Evolutionary conservation across 2,888 invertebrate species (phyloP), one percentile per base, ranked within the genome.

Genomic region (Luperina nickerlii): DNA sequence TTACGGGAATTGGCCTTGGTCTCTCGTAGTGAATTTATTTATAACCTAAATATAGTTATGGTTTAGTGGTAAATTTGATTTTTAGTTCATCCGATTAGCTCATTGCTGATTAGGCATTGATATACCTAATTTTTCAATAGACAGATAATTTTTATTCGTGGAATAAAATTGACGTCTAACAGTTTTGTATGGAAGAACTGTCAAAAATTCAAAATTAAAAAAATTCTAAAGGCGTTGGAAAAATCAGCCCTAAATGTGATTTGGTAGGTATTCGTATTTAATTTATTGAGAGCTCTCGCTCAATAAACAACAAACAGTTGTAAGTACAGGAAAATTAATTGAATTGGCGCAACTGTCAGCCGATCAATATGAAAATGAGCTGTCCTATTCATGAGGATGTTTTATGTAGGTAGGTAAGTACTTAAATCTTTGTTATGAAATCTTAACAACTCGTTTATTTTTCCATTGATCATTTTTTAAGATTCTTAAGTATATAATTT

Each of bases 381-480:
- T 62, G 32, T 24, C 24, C 7, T n/a, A 42, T 9, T 1, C 32
- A 45, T 42, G 42, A 54, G 45, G n/a, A 66, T n/a, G 42, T 15
- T 54, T 13, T 15, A 51, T 32, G 62, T 57, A 24, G 9, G 24
- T 24, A 57, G 24, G 20, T 54, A 20, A 0, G 2, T 38, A 9
- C 7, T 6, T 15, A 27, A 48, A 38, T n/a, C n/a, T 62, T 48
- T n/a, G 62, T 18, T 32, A 76, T 48, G 13, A 38, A 77, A 77
- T 48, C 6, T 60, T 15, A n/a, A 42, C 20, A 74, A 75, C 60
- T 62, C 20, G 63, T 51, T 51, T 38, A 51, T 67, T 75, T 77
- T 68, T 83, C n/a, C 48, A 74, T 62, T 79, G 27, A 32, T n/a
- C 27, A n/a, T 62, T 68, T 68, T 68, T 78, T 82, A 51, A 45